Base-by-base conservation (phyloP, 2,888 invertebrate species). In the Pegoplata infirma region DNA sequence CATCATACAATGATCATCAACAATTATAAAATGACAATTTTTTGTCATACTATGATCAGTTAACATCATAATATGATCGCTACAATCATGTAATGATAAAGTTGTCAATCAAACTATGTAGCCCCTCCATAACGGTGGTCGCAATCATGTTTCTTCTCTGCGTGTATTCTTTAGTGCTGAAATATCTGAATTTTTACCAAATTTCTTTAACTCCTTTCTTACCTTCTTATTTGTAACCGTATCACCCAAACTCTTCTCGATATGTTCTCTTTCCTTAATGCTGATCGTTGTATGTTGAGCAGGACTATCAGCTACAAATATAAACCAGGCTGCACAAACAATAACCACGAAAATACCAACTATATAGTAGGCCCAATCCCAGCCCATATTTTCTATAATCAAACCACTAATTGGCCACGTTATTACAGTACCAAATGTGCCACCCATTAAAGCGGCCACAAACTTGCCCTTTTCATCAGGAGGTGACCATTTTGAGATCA, bases 401-500 rank as follows among this genome's bases (percentile, higher is more conserved):
- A 91, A 87, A 3, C 94, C 94, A 28, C 93, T 91, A 2, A 94
- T 86, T 0, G 93, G 93, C 91, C 93, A 94, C 0, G 94, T 93
- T 1, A 94, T 88, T 1, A 94, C 92, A 0, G 94, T 94, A 14
- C 88, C 94, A 66, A 94, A 90, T 0, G 94, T 94, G 5, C 94
- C 94, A 10, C 94, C 94, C 91, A 94, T 92, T 83, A 94, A 90
- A 0, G 94, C 92, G 82, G 93, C 93, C 0, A 94, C 90, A 84
- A 94, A 94, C 84, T 94, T 93, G 7, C 94, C 93, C 85, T 93
- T 94, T 85, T 94, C 94, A n/a, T 92, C 91, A 1, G 94, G 94
- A 0, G 94, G 94, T 0, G 94, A 91, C 94, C 94, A 94, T 83
- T 92, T 91, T 0, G 94, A 93, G 4, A 94, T 92, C 73, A 94